These are phyloP conservation scores for Papilio polytes DNA, from an alignment of 1,140 invertebrate genomes.

Conservation along the genomic window DNA sequence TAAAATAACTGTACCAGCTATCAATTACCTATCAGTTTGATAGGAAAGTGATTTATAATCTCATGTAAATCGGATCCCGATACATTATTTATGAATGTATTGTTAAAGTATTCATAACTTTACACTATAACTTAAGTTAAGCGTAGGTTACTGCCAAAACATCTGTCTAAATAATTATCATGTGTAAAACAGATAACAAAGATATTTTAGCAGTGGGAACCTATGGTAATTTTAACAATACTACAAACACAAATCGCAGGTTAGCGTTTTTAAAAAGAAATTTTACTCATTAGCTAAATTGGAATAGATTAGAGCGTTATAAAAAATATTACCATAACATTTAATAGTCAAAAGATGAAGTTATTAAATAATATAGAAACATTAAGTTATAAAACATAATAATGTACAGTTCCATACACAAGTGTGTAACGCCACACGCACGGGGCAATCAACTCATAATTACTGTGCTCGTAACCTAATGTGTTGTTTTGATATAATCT, in stretches of 20 bases:
- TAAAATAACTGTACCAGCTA: constrained; percentile 1
- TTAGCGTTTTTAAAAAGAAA: background rate
- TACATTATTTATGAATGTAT: no score
- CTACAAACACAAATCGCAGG: no score
- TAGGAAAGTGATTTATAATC: background rate
- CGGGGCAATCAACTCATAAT: constrained; percentile 18
- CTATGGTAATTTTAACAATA: no score
- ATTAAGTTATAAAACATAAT: constrained; percentile 17
- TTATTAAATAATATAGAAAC: constrained; percentile 22
- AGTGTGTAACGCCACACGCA: constrained; percentile 20
- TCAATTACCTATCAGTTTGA: background rate
- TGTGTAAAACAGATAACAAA: no score
- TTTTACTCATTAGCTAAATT: background rate
- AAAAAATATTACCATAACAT: background rate
- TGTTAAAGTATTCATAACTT: background rate
- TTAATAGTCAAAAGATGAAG: background rate
- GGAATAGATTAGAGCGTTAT: background rate
- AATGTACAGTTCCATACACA: background rate
- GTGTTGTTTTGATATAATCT: constrained; percentile 7
- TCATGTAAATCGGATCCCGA: background rate
- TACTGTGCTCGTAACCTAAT: background rate
- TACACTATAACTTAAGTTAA: background rate
- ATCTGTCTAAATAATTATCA: no score
- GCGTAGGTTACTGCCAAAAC: background rate
- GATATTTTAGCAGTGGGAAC: no score